Percentiles rank a stretch among this genome's conserved stretches.
These are phyloP conservation scores for Sylvicola fuscatus DNA, from an alignment of 2,888 invertebrate species.

Conservation along the genomic window DNA sequence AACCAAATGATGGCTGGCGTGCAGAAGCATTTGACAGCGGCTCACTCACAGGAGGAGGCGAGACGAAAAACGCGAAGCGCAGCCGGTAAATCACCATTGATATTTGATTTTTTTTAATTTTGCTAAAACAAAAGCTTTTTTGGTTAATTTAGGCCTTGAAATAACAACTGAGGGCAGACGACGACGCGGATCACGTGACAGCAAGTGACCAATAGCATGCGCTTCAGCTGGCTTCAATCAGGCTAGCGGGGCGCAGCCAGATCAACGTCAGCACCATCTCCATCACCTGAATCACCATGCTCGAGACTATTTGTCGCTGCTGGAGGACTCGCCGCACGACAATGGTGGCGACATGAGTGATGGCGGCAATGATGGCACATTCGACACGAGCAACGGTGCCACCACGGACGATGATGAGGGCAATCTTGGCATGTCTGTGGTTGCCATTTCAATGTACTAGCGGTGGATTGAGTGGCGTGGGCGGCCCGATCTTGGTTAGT, in stretches of 20 bases:
- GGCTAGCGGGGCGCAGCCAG: too few species aligned
- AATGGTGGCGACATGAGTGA: too few species aligned
- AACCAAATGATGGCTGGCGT: conserved; percentile 1
- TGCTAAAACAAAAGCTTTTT: conserved; percentile 8
- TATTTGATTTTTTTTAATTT: conserved; percentile 1
- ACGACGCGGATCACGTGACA: conserved; percentile 47
- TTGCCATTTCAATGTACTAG: conserved; percentile 6
- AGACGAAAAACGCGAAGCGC: conserved; percentile 49
- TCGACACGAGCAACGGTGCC: too few species aligned
- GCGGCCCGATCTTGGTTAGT: too few species aligned
- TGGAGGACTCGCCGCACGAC: too few species aligned
- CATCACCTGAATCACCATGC: too few species aligned
- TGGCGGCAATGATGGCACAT: too few species aligned
- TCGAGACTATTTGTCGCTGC: too few species aligned
- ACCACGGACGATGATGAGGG: conserved; percentile 3
- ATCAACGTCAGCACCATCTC: too few species aligned
- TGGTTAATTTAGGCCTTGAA: conserved; percentile 13
- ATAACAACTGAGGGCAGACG: conserved; percentile 23
- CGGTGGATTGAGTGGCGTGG: too few species aligned
- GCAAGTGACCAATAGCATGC: conserved; percentile 46
- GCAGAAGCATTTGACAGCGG: background rate
- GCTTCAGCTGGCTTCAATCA: conserved; percentile 18
- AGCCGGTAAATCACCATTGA: conserved; percentile 20
- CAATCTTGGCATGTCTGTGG: conserved; percentile 6
- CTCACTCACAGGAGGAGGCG: conserved; percentile 13